phyloP scores from a whole-genome alignment of 2,888 invertebrate genomes.

The Cremastinae sp. region DNA sequence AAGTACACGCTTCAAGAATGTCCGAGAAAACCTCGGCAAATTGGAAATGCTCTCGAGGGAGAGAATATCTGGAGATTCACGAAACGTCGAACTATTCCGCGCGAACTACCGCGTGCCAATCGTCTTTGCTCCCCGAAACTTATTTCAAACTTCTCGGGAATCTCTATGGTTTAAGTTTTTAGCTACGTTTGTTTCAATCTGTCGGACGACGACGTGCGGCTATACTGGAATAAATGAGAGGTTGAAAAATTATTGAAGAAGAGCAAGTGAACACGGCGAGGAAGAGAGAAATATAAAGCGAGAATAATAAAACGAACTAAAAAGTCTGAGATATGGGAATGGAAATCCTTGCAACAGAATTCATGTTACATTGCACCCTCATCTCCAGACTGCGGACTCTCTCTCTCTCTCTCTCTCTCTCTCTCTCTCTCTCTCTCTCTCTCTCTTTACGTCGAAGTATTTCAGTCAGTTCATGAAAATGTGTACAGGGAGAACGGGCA shows the following conservation, averaged over 20 bases:
- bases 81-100: neutral
- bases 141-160: slow-evolving; percentile 8
- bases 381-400: slow-evolving; percentile 13
- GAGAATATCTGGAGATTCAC: neutral
- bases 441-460: slow-evolving; percentile 38
- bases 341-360: slow-evolving; percentile 30
- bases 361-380: slow-evolving; percentile 5
- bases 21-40: slow-evolving; percentile 34
- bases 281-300: neutral
- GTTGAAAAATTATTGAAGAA: too few relatives aligned
- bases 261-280: too few relatives aligned
- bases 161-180: too few relatives aligned
- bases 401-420: too few relatives aligned
- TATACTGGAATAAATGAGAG: too few relatives aligned
- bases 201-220: too few relatives aligned
- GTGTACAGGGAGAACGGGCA: slow-evolving; percentile 3
- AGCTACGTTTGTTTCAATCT: too few relatives aligned
- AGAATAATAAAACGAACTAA: slow-evolving; percentile 1
- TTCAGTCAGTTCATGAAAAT: neutral
- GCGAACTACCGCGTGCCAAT: neutral
- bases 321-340: slow-evolving; percentile 32
- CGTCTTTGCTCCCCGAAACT: neutral
- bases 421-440: too few relatives aligned
- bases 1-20: slow-evolving; percentile 69
- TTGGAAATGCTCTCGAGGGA: neutral